Percentiles rank a stretch among this genome's conserved stretches.
Evolutionary conservation across 2,888 invertebrate species (phyloP).

Genomic region (Calliopum simillimum): DNA sequence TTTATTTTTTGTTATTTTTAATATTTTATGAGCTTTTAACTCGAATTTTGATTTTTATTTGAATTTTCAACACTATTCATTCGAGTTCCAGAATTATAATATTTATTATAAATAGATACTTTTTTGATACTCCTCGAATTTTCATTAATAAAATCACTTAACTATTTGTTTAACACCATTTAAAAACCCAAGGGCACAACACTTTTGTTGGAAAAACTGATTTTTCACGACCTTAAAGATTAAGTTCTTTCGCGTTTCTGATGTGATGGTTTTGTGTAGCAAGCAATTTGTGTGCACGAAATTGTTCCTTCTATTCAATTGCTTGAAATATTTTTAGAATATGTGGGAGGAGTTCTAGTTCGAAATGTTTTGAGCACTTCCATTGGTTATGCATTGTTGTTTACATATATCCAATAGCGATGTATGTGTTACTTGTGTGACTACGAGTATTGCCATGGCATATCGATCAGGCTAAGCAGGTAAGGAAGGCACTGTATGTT

Average conservation of each 20-base stretch:
- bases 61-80: not conserved
- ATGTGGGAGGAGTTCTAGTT: slow-evolving; percentile 56
- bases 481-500: too few species aligned
- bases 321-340: slow-evolving; percentile 63
- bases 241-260: slow-evolving; percentile 47
- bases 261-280: slow-evolving; percentile 45
- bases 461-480: too few species aligned
- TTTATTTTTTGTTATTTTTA: not conserved
- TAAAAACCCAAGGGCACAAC: too few species aligned
- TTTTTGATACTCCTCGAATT: not conserved
- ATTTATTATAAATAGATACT: not conserved
- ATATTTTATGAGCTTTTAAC: not conserved
- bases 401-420: too few species aligned
- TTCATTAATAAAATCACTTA: too few species aligned
- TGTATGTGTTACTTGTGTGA: too few species aligned
- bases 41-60: not conserved
- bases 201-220: too few species aligned
- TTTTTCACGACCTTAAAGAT: slow-evolving; percentile 40
- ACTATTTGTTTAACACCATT: too few species aligned
- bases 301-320: slow-evolving; percentile 37
- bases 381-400: slow-evolving; percentile 27
- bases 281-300: slow-evolving; percentile 31
- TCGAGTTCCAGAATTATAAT: not conserved
- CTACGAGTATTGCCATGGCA: too few species aligned
- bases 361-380: slow-evolving; percentile 20